Evolutionary conservation across 2,888 invertebrate genomes (phyloP).

Genomic region (Atethmia centrago): DNA sequence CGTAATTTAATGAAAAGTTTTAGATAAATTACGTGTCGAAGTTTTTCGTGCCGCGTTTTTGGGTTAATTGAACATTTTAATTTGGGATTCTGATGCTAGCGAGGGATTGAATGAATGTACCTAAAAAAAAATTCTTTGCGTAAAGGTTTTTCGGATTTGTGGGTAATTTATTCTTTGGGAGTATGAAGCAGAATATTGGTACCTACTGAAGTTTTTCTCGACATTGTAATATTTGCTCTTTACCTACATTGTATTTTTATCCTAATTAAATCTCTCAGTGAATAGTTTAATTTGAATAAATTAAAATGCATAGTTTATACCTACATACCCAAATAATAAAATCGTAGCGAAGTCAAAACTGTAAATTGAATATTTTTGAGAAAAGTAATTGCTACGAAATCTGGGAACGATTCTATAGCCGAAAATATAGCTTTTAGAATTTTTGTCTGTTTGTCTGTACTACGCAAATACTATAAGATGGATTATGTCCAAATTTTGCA

Average conservation of each 20-base stretch:
- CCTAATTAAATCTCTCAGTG: not conserved
- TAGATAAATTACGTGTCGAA: constrained; percentile 52
- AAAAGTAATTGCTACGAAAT: too few species aligned
- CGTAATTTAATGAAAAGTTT: constrained; percentile 63
- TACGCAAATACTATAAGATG: too few species aligned
- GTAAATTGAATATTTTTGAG: too few species aligned
- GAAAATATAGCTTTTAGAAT: too few species aligned
- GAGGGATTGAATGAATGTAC: constrained; percentile 9
- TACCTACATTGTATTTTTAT: not conserved
- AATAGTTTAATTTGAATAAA: not conserved
- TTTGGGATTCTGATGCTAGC: constrained; percentile 30
- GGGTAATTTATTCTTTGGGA: not conserved
- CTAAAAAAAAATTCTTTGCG: not conserved
- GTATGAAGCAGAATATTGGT: not conserved
- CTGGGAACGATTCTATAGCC: too few species aligned
- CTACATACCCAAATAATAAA: too few species aligned
- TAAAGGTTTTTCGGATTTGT: not conserved
- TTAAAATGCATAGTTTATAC: not conserved
- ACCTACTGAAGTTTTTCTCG: not conserved
- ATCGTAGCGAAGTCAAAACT: too few species aligned
- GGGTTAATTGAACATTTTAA: constrained; percentile 50
- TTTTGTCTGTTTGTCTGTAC: too few species aligned
- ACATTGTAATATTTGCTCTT: not conserved
- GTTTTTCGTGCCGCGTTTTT: constrained; percentile 46
- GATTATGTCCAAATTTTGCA: too few species aligned